These are phyloP conservation scores for Perizoma flavofasciatum DNA, from an alignment of 2,888 invertebrate genomes.

Conservation along the genomic window DNA sequence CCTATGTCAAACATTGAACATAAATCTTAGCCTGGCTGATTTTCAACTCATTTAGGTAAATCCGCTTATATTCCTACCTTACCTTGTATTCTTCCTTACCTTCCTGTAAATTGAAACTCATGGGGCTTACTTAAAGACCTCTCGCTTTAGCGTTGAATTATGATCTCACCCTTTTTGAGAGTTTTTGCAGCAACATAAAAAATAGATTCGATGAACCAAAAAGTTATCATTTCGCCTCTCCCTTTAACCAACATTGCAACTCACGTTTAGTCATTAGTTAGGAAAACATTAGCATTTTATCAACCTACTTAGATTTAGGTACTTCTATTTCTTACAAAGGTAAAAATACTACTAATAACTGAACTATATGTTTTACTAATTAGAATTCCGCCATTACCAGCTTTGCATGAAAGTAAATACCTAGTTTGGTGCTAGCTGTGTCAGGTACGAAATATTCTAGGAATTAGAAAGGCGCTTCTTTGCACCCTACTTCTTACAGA, in stretches of 20 bases:
- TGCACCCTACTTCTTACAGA: conserved; percentile 15
- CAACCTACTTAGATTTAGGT: not conserved
- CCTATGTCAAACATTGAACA: conserved; percentile 20
- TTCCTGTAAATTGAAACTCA: too few species aligned
- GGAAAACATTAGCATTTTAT: conserved; percentile 29
- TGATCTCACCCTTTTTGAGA: too few species aligned
- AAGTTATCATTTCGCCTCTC: conserved; percentile 8
- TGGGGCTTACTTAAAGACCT: too few species aligned
- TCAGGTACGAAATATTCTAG: conserved; percentile 66
- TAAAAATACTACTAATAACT: conserved; percentile 3
- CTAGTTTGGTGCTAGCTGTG: conserved; percentile 55
- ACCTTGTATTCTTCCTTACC: too few species aligned
- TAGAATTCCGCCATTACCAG: conserved; percentile 57
- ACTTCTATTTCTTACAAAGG: not conserved
- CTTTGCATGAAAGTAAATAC: conserved; percentile 48
- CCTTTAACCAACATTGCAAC: conserved; percentile 45
- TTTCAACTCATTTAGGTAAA: too few species aligned
- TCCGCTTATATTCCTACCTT: too few species aligned
- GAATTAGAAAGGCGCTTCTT: conserved; percentile 37
- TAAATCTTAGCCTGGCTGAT: not conserved
- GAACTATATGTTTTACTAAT: conserved; percentile 43
- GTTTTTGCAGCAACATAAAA: too few species aligned
- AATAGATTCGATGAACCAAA: not conserved
- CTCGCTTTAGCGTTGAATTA: too few species aligned
- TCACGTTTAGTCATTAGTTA: conserved; percentile 46